Evolutionary conservation across 2,113 vertebrate species (phyloP).

Genomic region (Larimichthys crocea): DNA sequence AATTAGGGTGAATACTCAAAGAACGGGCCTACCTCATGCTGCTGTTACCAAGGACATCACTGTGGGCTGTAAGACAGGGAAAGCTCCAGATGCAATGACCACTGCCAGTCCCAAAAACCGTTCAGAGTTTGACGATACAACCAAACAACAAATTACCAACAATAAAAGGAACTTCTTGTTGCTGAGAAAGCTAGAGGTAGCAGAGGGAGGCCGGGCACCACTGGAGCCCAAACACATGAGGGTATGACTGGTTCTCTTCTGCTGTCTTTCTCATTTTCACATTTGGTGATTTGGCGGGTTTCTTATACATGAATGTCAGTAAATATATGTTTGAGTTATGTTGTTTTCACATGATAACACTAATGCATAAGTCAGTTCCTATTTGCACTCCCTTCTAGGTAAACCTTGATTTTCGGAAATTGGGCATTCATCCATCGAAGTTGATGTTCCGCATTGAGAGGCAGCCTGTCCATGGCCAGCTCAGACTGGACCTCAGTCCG

Average conservation of each 20-base stretch:
- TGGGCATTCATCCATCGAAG: conserved; percentile 86
- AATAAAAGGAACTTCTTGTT: conserved; percentile 77
- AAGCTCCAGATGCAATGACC: conserved; percentile 12
- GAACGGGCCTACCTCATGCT: conserved; percentile 84
- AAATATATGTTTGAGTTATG: no score
- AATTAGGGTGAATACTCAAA: conserved; percentile 84
- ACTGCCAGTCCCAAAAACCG: not conserved
- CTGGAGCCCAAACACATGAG: conserved; percentile 88
- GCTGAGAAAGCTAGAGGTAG: conserved; percentile 85
- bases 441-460: conserved; percentile 86
- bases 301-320: not conserved
- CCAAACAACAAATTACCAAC: conserved; percentile 20
- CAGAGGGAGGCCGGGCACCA: conserved; percentile 85
- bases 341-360: not conserved
- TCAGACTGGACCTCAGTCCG: conserved; percentile 80
- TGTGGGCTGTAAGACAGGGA: conserved; percentile 83
- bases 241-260: conserved; percentile 45
- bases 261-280: not conserved
- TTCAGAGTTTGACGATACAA: conserved; percentile 35
- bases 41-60: conserved; percentile 88
- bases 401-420: conserved; percentile 84
- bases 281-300: not conserved
- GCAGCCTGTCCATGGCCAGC: conserved; percentile 84
- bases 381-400: conserved; percentile 61
- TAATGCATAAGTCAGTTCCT: not conserved